These are phyloP conservation scores for Parasteatoda tepidariorum DNA, from an alignment of 1,140 invertebrate species.

Conservation along the genomic window DNA sequence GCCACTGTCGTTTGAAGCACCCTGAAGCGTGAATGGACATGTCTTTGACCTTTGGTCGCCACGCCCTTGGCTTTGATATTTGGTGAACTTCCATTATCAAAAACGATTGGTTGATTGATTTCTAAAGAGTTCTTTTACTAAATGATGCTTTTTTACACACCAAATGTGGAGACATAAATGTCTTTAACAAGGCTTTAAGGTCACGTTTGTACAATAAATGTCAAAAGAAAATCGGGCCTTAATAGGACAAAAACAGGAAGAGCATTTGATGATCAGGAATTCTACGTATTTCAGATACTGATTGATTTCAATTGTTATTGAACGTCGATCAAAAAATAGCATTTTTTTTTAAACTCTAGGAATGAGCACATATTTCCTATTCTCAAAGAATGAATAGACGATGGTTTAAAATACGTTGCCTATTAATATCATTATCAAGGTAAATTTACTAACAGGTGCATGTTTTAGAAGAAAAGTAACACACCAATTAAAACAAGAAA, in stretches of 20 bases:
- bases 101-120: neutral
- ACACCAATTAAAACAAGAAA: too few species aligned
- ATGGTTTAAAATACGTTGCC: too few species aligned
- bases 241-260: neutral
- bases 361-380: too few species aligned
- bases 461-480: too few species aligned
- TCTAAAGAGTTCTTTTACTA: neutral
- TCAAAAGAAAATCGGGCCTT: neutral
- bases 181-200: neutral
- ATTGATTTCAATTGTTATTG: too few species aligned
- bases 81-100: neutral
- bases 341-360: too few species aligned
- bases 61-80: conserved; percentile 2
- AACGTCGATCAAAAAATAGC: too few species aligned
- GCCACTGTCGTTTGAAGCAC: neutral
- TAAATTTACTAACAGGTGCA: too few species aligned
- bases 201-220: neutral
- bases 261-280: neutral
- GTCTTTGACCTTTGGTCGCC: conserved; percentile 23
- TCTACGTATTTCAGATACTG: too few species aligned
- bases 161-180: neutral
- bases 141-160: too few species aligned
- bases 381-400: too few species aligned
- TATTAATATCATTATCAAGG: too few species aligned
- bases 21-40: conserved; percentile 6